These are phyloP conservation scores for Ditylenchus dipsaci DNA, from an alignment of 1,140 invertebrate species.

Conservation along the genomic window DNA sequence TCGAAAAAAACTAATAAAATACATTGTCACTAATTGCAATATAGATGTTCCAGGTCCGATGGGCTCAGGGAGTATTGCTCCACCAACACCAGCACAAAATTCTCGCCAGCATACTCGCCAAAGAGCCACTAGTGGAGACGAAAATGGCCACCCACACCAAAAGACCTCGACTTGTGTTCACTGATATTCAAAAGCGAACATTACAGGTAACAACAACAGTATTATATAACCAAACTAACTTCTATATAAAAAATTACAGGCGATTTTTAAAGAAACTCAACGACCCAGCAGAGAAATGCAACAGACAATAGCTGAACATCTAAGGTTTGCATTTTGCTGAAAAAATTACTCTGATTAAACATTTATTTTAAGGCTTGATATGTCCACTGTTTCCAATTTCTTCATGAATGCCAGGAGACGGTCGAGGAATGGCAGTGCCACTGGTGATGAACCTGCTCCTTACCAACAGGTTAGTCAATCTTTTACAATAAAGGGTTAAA, in stretches of 20 bases:
- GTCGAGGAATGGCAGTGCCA: conserved; percentile 39
- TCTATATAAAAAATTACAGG: conserved; percentile 9
- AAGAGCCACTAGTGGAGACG: conserved; percentile 22
- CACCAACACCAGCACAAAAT: conserved; percentile 54
- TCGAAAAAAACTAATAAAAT: too few species aligned
- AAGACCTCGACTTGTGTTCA: conserved; percentile 98
- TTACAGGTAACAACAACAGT: conserved; percentile 61
- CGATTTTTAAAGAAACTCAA: conserved; percentile 85
- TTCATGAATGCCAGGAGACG: conserved; percentile 98
- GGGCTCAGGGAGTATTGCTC: conserved; percentile 37
- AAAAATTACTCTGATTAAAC: too few species aligned
- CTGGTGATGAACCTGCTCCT: conserved; percentile 39
- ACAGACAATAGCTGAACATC: conserved; percentile 92
- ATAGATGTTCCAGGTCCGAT: conserved; percentile 22
- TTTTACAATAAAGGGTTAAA: neutral
- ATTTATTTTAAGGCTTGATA: conserved; percentile 72
- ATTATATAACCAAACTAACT: too few species aligned
- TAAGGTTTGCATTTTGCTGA: conserved; percentile 61
- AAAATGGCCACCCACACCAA: conserved; percentile 66
- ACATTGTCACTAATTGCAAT: neutral
- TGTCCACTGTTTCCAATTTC: conserved; percentile 97
- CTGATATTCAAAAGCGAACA: conserved; percentile 97
- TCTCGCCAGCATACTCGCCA: conserved; percentile 41
- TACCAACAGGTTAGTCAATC: conserved; percentile 35
- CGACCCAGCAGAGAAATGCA: conserved; percentile 99